Percentiles rank a stretch among this genome's conserved stretches.
These are phyloP conservation scores for Noctua janthina DNA, from an alignment of 2,888 invertebrate genomes.

Conservation along the genomic window DNA sequence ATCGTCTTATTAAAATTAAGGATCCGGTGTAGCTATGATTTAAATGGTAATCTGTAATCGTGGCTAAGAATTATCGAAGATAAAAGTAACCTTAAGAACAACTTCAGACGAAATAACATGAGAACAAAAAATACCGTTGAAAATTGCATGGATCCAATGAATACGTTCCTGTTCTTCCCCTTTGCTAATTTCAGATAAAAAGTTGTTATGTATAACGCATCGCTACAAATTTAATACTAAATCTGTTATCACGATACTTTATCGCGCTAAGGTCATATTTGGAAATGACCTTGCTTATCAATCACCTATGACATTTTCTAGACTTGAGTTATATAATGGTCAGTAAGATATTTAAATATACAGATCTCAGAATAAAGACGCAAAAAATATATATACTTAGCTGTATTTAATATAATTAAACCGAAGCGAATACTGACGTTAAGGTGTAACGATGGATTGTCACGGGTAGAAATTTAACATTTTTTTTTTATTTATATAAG, in stretches of 20 bases:
- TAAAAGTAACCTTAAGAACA: not conserved
- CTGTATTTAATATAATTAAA: slow-evolving; percentile 37
- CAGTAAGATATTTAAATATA: not conserved
- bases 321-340: slow-evolving; percentile 32
- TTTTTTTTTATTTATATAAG: slow-evolving; percentile 26
- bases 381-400: not conserved
- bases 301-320: slow-evolving; percentile 58
- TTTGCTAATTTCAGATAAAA: not conserved
- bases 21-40: not conserved
- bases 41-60: not conserved
- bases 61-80: not conserved
- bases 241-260: slow-evolving; percentile 37
- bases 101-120: not conserved
- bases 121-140: not conserved
- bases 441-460: slow-evolving; percentile 50
- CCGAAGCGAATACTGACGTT: slow-evolving; percentile 50
- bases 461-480: slow-evolving; percentile 38
- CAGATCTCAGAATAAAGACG: not conserved
- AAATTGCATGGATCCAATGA: not conserved
- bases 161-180: not conserved
- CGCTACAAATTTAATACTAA: slow-evolving; percentile 14
- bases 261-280: slow-evolving; percentile 44
- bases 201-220: not conserved
- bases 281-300: slow-evolving; percentile 43
- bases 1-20: not conserved